phyloP scores from a whole-genome alignment of 1,140 invertebrate species.

The Bombus sibiricus region DNA sequence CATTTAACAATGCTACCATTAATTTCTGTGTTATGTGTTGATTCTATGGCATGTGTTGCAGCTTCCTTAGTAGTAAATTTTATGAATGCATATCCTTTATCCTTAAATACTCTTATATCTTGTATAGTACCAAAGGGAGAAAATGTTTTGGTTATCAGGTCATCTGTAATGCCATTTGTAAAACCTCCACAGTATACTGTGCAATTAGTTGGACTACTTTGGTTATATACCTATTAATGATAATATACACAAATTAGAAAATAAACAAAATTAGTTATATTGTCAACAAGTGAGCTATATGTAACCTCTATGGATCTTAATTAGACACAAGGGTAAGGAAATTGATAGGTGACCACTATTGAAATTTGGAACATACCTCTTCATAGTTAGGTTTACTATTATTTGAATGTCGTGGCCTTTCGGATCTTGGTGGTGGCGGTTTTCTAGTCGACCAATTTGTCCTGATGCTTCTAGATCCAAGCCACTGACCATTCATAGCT shows the following conservation, averaged over 20 bases:
- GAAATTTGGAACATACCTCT: slow-evolving; percentile 71
- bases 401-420: slow-evolving; percentile 79
- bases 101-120: slow-evolving; percentile 99
- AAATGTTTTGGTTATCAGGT: slow-evolving; percentile 98
- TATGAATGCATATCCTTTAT: slow-evolving; percentile 99
- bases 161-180: slow-evolving; percentile 95
- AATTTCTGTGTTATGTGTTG: slow-evolving; percentile 98
- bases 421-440: slow-evolving; percentile 89
- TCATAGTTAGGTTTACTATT: slow-evolving; percentile 82
- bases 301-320: not conserved
- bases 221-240: slow-evolving; percentile 91
- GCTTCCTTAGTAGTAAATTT: slow-evolving; percentile 99
- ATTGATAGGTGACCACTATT: too few species aligned
- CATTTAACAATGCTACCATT: slow-evolving; percentile 98
- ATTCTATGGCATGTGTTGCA: slow-evolving; percentile 98
- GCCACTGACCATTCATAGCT: slow-evolving; percentile 99
- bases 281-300: not conserved
- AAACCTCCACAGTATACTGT: slow-evolving; percentile 99
- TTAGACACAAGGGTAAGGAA: not conserved
- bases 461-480: slow-evolving; percentile 98
- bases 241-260: slow-evolving; percentile 4
- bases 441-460: slow-evolving; percentile 99
- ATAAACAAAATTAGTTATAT: not conserved
- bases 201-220: slow-evolving; percentile 99
- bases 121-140: slow-evolving; percentile 96